Conservation (phyloP, 1,140 invertebrate genomes). For the Heliconius eleuchia region DNA sequence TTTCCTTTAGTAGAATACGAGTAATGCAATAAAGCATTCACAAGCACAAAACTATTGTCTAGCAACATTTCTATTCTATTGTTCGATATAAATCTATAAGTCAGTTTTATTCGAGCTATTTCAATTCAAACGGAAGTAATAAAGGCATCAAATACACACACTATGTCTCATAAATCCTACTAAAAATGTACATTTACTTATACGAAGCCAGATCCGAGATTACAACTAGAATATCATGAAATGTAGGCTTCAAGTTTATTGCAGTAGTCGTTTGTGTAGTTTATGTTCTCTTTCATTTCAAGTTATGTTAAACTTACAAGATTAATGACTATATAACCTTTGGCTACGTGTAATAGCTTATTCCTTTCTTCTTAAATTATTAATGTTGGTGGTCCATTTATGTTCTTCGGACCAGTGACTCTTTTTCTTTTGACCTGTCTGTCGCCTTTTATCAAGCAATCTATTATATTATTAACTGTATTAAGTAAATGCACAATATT, state of each 20-base stretch:
- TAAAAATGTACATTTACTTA: conserved; percentile 7
- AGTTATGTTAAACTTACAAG: neutral
- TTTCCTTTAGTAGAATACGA: neutral
- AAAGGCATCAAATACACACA: conserved; percentile 23
- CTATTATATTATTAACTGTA: neutral
- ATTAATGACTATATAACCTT: neutral
- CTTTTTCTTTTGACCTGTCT: neutral
- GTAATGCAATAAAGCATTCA: neutral
- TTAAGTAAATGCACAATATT: no score
- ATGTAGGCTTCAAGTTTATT: conserved; percentile 1
- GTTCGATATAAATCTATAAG: conserved; percentile 5
- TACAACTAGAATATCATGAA: neutral
- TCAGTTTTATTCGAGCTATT: conserved; percentile 16
- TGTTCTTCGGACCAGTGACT: neutral
- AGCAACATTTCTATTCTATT: conserved; percentile 17
- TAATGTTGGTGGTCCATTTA: neutral
- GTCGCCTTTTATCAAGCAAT: neutral
- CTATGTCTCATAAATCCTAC: conserved; percentile 20
- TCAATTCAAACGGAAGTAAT: conserved; percentile 24
- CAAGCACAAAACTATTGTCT: neutral
- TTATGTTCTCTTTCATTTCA: conserved; percentile 2
- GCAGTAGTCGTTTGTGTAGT: neutral
- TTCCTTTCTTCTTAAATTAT: neutral
- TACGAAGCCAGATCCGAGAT: conserved; percentile 7
- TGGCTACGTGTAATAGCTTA: conserved; percentile 2